These are phyloP conservation scores for Trogon melanurus DNA, from an alignment of 2,113 vertebrate genomes.

Conservation along the genomic window DNA sequence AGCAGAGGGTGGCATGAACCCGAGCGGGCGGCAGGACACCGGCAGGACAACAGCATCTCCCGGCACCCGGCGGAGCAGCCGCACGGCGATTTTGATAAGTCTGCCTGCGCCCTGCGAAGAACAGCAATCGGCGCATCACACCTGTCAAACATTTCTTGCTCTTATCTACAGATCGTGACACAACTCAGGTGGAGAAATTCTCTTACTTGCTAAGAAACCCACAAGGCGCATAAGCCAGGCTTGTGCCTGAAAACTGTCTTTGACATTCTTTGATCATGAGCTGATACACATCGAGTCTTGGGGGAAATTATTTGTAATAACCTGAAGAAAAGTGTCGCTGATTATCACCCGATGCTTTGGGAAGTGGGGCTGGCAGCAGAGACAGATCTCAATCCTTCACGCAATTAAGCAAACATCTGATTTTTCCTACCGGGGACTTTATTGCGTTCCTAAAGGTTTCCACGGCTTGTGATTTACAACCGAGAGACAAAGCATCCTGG, in stretches of 20 bases:
- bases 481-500: background rate
- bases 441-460: background rate
- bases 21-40: background rate
- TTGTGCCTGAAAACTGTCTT: fast-evolving
- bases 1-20: background rate
- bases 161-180: background rate
- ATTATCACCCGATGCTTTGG: background rate
- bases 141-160: background rate
- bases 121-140: fast-evolving
- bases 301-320: background rate
- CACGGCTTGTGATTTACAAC: background rate
- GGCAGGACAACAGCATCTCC: fast-evolving
- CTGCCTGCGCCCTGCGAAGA: background rate
- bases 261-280: background rate
- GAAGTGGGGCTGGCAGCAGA: background rate
- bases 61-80: background rate
- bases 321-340: background rate
- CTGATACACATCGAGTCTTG: background rate
- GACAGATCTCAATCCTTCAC: background rate
- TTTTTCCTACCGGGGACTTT: background rate
- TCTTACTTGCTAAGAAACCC: background rate
- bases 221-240: fast-evolving
- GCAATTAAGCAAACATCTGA: fast-evolving
- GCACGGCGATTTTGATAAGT: fast-evolving
- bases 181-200: background rate